Base-by-base conservation (phyloP, 1,140 invertebrate genomes). In the Zaprionus camerounensis region DNA sequence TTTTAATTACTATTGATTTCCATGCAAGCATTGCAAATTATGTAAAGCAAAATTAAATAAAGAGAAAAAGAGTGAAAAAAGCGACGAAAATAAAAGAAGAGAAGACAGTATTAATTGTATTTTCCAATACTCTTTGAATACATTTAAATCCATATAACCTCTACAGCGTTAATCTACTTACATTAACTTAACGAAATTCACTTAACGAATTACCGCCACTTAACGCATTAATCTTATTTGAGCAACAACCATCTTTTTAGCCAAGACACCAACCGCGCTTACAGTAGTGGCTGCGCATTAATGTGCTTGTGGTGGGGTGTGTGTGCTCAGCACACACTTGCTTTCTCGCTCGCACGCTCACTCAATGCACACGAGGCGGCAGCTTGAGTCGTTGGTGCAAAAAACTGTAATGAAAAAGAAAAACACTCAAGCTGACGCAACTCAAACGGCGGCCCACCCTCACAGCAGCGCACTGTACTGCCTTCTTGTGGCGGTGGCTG, bases 1-100 rank as follows among this genome's bases (percentile, higher is more conserved):
- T 69, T 77, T 77, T 76, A 85, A 82, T 85, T 82, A 75, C 72
- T 81, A 85, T 85, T 81, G 75, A 84, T 81, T 85, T 75, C 17
- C 9, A 74, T 71, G 59, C 57, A n/a, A 62, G 20, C 28, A 5
- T 58, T 55, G 51, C 44, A 26, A 68, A 55, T 49, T 51, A 12
- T 20, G 5, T 22, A 3, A 6, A 41, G 5, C 0, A 41, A n/a
- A 41, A 41, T 41, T 41, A 0, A 22, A 49, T 20, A 22, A 49
- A 20, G 3, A 5, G 17, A 49, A 49, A 15, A 49, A 15, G 6
- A 38, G 0, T 38, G 6, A n/a, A 44, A 3, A 44, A 44, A 1
- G 6, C 7, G 3, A 38, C 5, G 4, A 3, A 1, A 13, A 15
- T 13, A 38, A 38, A 38, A 2, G 12, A 5, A 38, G 4, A 34